Base-by-base conservation (phyloP, 1,140 invertebrate species). In the Sycophaga agraensis region DNA sequence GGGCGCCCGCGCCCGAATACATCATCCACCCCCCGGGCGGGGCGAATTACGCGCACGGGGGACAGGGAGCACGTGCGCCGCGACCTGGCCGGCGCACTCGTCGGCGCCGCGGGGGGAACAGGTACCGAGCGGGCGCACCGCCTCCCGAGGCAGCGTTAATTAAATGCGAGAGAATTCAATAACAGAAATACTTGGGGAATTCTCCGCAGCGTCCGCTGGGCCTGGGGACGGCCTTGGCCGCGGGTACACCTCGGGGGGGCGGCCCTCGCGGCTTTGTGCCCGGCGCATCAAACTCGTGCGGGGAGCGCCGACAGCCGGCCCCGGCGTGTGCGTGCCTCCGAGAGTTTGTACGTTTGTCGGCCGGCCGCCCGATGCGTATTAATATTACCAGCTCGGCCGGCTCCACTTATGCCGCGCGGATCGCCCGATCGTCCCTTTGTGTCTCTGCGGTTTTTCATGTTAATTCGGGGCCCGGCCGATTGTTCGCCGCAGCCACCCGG, bases 111-210 rank as follows among this genome's bases (percentile, higher is more conserved):
- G 1, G n/a, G 24, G 9, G 16, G 12, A 56, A 63, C 53, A 63
- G 53, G 60, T 63, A 57, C 17, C 2, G 9, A 26, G 12, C 12
- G 17, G 22, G 37, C n/a, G 22, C 48, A 24, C 34, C 22, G 39
- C 58, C 17, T 54, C 50, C 5, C 60, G 61, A 49, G 60, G 60
- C 48, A 57, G n/a, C n/a, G n/a, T 63, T 63, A 63, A 63, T 63
- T 63, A 63, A 63, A 63, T 39, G 21, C 54, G 54, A 63, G 61
- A 56, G 54, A 57, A 63, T 63, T 63, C 61, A 63, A 63, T 63
- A 63, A 63, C 58, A 63, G 61, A 63, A 63, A 63, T 63, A 63
- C 54, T 63, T 63, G 49, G 58, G 42, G 49, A 53, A 60, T 60
- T 60, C 58, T 60, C 53, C 42, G 46, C 9, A 4, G 21, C 12